Conservation (phyloP, 2,888 invertebrate species). For the Morinoia aosen region DNA sequence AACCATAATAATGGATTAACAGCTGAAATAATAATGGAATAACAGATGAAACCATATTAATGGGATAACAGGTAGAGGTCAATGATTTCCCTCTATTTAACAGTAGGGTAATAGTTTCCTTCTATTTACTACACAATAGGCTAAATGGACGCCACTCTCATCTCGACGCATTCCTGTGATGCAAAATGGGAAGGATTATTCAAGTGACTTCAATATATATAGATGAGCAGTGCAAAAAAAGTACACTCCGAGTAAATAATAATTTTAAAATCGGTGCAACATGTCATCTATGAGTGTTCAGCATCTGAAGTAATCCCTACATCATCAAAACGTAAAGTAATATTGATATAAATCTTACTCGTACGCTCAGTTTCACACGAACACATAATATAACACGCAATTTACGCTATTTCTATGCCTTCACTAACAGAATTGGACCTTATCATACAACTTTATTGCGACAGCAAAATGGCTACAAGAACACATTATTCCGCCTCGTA, state of each 20-base stretch:
- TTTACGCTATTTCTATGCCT: not conserved
- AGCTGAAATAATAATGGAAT: not conserved
- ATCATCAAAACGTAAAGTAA: not conserved
- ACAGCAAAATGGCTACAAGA: not conserved
- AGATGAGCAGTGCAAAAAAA: not conserved
- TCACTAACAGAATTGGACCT: not conserved
- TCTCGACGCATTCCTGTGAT: not conserved
- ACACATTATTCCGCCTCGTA: not conserved
- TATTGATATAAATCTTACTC: not conserved
- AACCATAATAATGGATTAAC: not conserved
- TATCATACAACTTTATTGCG: constrained; percentile 1
- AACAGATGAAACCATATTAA: not conserved
- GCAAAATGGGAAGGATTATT: not conserved
- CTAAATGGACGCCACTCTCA: not conserved
- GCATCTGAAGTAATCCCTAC: not conserved
- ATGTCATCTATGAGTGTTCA: not conserved
- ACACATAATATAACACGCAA: not conserved
- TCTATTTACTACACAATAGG: not conserved
- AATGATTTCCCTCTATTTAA: not conserved
- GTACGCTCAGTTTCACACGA: not conserved
- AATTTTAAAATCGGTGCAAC: not conserved
- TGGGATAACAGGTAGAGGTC: no score
- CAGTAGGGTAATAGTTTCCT: not conserved
- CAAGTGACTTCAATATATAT: not conserved
- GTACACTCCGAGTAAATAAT: no score